Base-by-base conservation (phyloP, 2,113 vertebrate genomes). In the Illadopsis cleaveri region DNA sequence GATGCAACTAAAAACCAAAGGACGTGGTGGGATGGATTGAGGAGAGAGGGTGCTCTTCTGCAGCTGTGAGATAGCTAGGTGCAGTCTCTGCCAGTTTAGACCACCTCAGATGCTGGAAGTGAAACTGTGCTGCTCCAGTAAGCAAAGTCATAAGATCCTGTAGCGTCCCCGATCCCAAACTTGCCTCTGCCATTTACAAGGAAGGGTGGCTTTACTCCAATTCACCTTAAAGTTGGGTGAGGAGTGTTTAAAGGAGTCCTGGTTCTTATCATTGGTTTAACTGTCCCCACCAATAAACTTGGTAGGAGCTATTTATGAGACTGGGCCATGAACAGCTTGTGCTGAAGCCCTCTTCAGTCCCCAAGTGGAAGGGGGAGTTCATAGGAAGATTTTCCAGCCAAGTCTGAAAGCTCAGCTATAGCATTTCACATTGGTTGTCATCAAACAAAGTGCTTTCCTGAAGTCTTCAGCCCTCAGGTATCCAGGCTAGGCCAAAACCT, bases 381-480 rank as follows among this genome's bases (percentile, higher is more conserved):
- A 61, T 16, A 51, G 56, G 38, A 85, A 30, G 5, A n/a, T 72
- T 78, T 93, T 73, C 76, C 73, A 95, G 88, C 61, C 65, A 77
- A 82, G 78, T 84, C 56, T 44, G 24, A 84, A 88, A 89, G 84
- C 72, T 96, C 92, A 93, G 94, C 69, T 71, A 16, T 53, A 93
- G 90, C 66, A 70, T 90, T 96, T 97, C 73, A 87, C 57, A 70
- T 91, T 90, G 94, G 94, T 96, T 91, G 82, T 82, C 53, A 85
- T 86, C 45, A 95, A 82, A 95, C 77, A 94, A 96, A 87, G 93
- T 77, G 90, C 93, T 91, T 85, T 89, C 89, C 86, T 95, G 91
- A 93, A 71, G 87, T 89, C 62, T 61, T 92, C 82, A 89, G 84
- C 33, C 65, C 53, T 91, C 53, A 88, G 66, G 80, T 47, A 75